Evolutionary conservation across 2,113 vertebrate species (phyloP).

Genomic region (Callorhinus ursinus): DNA sequence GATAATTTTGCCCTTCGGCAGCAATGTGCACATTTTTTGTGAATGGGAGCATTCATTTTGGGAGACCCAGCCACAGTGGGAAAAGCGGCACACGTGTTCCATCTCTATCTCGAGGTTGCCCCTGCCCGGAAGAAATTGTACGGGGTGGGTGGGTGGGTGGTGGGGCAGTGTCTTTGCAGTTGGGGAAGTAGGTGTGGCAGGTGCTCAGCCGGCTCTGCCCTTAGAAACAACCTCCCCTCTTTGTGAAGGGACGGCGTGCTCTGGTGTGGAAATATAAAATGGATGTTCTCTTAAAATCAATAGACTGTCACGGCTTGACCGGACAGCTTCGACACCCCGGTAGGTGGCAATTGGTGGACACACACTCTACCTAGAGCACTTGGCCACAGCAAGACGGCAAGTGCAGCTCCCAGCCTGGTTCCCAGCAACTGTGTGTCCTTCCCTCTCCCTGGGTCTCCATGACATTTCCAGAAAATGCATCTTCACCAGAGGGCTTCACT

Average conservation of each 20-base stretch:
- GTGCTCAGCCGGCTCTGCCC: background rate
- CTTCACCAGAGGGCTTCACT: constrained; percentile 42
- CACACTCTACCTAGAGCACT: background rate
- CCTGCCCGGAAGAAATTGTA: background rate
- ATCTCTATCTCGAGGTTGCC: background rate
- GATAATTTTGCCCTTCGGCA: constrained; percentile 67
- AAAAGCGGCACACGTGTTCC: constrained; percentile 11
- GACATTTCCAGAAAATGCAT: background rate
- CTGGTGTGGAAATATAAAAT: constrained; percentile 31
- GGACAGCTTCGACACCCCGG: background rate
- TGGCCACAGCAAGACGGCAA: rapidly evolving
- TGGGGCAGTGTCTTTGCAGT: background rate
- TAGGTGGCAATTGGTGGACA: background rate
- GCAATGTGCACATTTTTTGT: constrained; percentile 57
- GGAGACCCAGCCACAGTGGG: background rate
- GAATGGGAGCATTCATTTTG: background rate
- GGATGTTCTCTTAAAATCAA: constrained; percentile 41
- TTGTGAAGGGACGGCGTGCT: background rate
- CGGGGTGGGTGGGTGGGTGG: background rate
- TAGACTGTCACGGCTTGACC: background rate
- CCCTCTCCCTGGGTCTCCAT: constrained; percentile 34
- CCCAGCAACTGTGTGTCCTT: background rate
- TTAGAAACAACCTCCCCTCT: background rate
- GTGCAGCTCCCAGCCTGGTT: background rate
- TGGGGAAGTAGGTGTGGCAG: background rate